Evolutionary conservation across 2,888 invertebrate genomes (phyloP).

Genomic region (Polietes domitor): DNA sequence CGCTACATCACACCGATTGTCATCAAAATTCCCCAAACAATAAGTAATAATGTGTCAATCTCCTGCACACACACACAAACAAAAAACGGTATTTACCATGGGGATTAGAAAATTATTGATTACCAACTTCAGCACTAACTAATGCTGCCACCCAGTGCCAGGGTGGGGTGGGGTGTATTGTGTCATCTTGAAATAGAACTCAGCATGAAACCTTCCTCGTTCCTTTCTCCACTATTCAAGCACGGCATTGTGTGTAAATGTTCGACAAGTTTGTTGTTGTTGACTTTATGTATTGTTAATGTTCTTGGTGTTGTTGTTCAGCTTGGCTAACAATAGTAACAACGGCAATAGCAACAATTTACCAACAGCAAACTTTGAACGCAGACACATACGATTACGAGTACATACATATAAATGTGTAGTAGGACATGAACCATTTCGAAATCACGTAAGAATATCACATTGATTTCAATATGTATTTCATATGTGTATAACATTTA

Average conservation of each 20-base stretch:
- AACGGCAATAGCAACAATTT: neutral
- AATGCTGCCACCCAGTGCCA: neutral
- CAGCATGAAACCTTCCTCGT: neutral
- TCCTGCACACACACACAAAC: too few relatives aligned
- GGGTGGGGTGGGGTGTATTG: neutral
- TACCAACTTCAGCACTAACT: too few relatives aligned
- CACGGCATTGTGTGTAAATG: conserved; percentile 12
- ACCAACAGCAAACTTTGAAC: neutral
- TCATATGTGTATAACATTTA: conserved; percentile 38
- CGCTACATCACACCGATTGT: too few relatives aligned
- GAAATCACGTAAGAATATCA: conserved; percentile 44
- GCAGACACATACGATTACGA: neutral
- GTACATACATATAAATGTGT: neutral
- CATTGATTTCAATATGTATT: conserved; percentile 63
- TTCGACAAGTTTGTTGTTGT: neutral
- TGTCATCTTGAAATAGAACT: neutral
- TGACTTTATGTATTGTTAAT: conserved; percentile 18
- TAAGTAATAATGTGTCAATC: too few relatives aligned
- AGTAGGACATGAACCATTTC: neutral
- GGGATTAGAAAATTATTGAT: too few relatives aligned
- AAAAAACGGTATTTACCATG: too few relatives aligned
- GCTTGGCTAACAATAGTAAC: conserved; percentile 8
- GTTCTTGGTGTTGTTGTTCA: neutral
- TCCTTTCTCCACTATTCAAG: neutral
- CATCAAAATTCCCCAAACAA: too few relatives aligned